Percentiles rank a stretch among this genome's conserved stretches.
Conservation (phyloP, 2,888 invertebrate species). For the Pelosia muscerda region DNA sequence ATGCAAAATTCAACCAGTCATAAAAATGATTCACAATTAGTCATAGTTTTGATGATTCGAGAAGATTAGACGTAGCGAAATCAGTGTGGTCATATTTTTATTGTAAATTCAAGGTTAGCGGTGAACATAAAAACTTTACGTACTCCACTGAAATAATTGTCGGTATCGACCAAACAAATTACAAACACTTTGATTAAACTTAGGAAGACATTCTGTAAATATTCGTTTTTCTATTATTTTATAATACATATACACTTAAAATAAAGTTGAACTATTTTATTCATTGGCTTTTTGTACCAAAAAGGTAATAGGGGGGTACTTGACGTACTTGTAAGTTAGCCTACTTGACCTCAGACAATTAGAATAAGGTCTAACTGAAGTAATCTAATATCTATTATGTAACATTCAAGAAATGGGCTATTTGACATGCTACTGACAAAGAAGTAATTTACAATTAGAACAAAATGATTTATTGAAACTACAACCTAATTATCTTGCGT, state of each 20-base stretch:
- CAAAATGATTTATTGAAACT: constrained; percentile 6
- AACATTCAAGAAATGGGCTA: neutral
- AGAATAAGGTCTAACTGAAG: no score
- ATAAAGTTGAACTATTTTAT: no score
- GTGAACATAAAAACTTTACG: neutral
- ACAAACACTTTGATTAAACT: neutral
- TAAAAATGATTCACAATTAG: constrained; percentile 15
- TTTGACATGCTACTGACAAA: constrained; percentile 10
- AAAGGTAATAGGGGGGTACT: no score
- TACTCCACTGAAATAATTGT: neutral
- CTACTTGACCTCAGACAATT: no score
- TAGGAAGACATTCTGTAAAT: neutral
- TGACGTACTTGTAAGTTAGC: no score
- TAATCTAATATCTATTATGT: neutral
- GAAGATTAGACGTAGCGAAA: neutral
- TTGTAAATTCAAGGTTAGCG: constrained; percentile 4
- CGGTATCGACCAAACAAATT: neutral
- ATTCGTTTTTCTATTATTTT: neutral
- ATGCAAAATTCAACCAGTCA: constrained; percentile 13
- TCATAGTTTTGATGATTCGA: constrained; percentile 13
- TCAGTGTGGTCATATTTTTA: neutral
- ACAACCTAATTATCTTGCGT: constrained; percentile 26
- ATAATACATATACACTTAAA: neutral
- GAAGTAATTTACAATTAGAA: constrained; percentile 29
- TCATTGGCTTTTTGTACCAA: no score